Evolutionary conservation across 2,797 vertebrate species (phyloP).

Genomic region (Phylloscopus collybita): DNA sequence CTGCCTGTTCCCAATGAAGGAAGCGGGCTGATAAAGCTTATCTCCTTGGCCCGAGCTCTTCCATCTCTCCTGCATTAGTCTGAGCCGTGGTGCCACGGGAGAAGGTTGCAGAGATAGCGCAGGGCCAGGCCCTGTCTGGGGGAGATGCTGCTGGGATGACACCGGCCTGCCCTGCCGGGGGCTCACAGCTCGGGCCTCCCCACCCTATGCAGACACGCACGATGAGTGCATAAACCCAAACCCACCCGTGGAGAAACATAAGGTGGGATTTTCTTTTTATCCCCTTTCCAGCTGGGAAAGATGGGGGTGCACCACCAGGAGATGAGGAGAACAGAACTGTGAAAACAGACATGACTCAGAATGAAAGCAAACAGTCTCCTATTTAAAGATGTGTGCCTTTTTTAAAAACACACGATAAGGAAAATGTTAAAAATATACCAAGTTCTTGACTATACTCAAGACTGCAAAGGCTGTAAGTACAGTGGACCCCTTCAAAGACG

Average conservation of each 20-base stretch:
- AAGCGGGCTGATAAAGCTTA: neutral
- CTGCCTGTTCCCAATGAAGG: neutral
- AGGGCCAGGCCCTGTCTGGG: neutral
- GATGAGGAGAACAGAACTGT: neutral
- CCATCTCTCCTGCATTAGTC: neutral
- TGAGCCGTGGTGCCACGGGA: neutral
- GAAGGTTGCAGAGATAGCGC: neutral
- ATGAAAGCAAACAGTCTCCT: neutral
- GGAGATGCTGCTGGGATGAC: neutral
- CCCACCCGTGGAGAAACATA: neutral
- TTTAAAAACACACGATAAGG: neutral
- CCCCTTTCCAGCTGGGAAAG: neutral
- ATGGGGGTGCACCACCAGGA: rapidly evolving
- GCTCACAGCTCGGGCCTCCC: rapidly evolving
- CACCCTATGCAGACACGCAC: rapidly evolving
- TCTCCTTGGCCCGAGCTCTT: neutral
- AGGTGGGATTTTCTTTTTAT: neutral
- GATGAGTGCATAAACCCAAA: no score
- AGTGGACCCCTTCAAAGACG: neutral
- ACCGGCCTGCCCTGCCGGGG: neutral
- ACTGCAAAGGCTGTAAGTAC: neutral
- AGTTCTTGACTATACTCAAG: neutral
- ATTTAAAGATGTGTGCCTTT: neutral
- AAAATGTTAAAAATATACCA: neutral
- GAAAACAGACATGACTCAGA: neutral